Evolutionary conservation across 2,113 vertebrate genomes (phyloP), one percentile per base, ranked within the genome.

Genomic region (Gyps fulvus): DNA sequence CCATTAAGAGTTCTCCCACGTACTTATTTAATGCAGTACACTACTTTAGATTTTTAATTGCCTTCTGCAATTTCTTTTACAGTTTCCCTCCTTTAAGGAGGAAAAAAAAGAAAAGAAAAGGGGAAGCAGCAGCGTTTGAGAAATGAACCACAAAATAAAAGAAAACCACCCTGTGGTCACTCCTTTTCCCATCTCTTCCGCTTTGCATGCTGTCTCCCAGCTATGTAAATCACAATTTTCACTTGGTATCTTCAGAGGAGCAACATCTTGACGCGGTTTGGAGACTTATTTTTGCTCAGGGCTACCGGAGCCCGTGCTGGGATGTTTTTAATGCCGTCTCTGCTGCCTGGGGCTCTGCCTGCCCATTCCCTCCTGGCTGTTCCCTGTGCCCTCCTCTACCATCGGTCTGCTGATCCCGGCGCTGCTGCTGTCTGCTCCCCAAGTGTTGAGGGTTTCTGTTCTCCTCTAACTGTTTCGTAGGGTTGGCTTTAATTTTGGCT

Each of bases 141-240:
- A 94, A 90, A 69, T 29, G 4, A 93, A 87, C 91, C 72, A 66
- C 82, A 93, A 87, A 90, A 90, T 43, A 81, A 70, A 87, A 94
- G 58, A 91, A 82, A 96, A 86, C 62, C 63, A 89, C 29, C 5
- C 32, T 57, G 67, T 86, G 82, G 89, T 91, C 67, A 36, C 31
- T 79, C 17, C 22, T 72, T 83, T 87, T 13, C 29, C 34, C 13
- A 14, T 59, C 29, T 67, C 27, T 82, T 76, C 19, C 0, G 2
- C 52, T 82, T 91, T 82, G 47, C 22, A 4, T 84, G 72, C 34
- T 15, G 13, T 86, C 50, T 96, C 45, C 47, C 63, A 87, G 88
- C 69, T 76, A 86, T 42, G 36, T 58, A 95, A 95, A 95, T 95
- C 81, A 71, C 54, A 54, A 43, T 92, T 94, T 93, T 91, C 45